Base-by-base conservation (phyloP, 1,140 invertebrate genomes). In the Lepidurus packardi region DNA sequence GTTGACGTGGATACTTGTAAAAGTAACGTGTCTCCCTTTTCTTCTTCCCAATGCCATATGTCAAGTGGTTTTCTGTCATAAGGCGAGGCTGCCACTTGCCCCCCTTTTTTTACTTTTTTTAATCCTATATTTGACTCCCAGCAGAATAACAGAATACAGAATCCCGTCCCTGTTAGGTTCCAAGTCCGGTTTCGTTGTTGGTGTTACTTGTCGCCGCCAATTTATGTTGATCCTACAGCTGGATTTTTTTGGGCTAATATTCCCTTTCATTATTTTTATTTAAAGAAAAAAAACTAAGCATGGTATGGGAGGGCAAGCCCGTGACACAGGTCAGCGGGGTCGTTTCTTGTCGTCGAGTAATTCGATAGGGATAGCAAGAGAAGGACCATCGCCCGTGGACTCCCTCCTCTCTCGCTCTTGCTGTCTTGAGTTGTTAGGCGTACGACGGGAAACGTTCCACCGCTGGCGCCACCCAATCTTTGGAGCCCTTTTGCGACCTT, bases 161-260 rank as follows among this genome's bases (percentile, higher is more conserved):
- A 65, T 65, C 53, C 53, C 53, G 21, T 13, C 53, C 53, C 53
- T 65, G 53, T 65, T 65, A n/a, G 53, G 53, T 65, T 21, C 21
- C 9, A 65, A 65, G 53, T 65, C 53, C 53, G 53, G 53, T 65
- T 65, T 65, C 53, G 16, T 65, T 65, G 9, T 65, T 65, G 53
- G 53, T 65, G 53, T 65, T 65, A 65, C 53, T 65, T 65, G 53
- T 65, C 53, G 53, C 53, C 53, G 53, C 53, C 53, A 65, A 65
- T 65, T 65, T 65, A 21, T 65, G 53, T 65, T 65, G 53, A 65
- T 65, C 53, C 53, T 65, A 65, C 53, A 65, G 53, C 53, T 16
- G 53, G 53, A 65, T 65, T 65, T 65, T 65, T 65, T 65, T 65
- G 53, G 53, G 16, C 21, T 65, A 13, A 13, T 65, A 65, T 65